Percentiles rank a stretch among this genome's conserved stretches.
Evolutionary conservation across 2,113 vertebrate genomes (phyloP).

Genomic region (Malurus cyaneus): DNA sequence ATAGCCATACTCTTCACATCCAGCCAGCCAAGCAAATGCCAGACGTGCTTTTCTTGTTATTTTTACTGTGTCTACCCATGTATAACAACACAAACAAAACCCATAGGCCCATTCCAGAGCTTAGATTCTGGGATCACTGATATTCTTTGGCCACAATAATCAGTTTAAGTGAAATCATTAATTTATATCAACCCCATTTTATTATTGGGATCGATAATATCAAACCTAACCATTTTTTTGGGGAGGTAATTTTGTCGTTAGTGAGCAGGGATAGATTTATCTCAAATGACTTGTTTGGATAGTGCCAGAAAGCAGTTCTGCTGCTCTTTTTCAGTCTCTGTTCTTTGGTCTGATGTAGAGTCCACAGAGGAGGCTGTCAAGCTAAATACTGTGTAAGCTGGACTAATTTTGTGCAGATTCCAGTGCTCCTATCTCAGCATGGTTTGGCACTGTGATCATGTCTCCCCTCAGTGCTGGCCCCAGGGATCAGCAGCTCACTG

Average conservation of each 20-base stretch:
- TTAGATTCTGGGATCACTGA: background rate
- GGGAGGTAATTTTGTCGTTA: background rate
- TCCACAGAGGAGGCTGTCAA: background rate
- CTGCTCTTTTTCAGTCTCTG: background rate
- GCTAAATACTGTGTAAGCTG: background rate
- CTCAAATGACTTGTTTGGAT: background rate
- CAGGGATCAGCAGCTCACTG: background rate
- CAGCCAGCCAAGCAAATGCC: constrained; percentile 52
- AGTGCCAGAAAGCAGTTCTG: background rate
- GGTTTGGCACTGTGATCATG: background rate
- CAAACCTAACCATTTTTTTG: background rate
- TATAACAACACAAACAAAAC: constrained; percentile 42
- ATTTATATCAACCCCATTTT: background rate
- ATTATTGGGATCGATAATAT: background rate
- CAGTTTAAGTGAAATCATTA: background rate
- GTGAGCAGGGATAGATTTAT: background rate
- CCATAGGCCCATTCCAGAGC: background rate
- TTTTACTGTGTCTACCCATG: constrained; percentile 52
- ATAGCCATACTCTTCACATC: constrained; percentile 15
- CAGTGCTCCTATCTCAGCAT: background rate
- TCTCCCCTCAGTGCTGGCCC: background rate
- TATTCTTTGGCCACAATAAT: background rate
- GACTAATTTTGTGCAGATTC: background rate
- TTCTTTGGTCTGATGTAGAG: background rate
- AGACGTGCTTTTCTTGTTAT: constrained; percentile 58